Conservation (phyloP, 35 echinoderm and acorn worm species). For the Lytechinus pictus region DNA sequence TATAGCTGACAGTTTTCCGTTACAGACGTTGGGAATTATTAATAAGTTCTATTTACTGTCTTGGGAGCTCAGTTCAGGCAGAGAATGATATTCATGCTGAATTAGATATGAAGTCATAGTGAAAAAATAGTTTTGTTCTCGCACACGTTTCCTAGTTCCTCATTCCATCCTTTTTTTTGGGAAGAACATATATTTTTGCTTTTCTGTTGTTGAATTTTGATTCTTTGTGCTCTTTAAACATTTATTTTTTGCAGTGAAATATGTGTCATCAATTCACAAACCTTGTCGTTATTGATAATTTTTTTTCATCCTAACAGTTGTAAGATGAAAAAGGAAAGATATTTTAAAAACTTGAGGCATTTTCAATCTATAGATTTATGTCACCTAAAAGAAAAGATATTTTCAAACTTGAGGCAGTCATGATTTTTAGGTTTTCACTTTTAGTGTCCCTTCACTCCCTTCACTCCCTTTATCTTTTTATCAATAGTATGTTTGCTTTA, state of each 20-base stretch:
- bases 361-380: too few relatives aligned
- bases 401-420: not conserved
- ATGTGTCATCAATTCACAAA: too few relatives aligned
- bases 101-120: not conserved
- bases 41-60: not conserved
- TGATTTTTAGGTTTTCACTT: not conserved
- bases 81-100: not conserved
- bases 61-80: not conserved
- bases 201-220: not conserved
- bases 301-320: too few relatives aligned
- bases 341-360: too few relatives aligned
- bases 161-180: not conserved
- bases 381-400: too few relatives aligned
- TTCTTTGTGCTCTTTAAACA: too few relatives aligned
- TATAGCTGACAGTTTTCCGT: not conserved
- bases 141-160: not conserved
- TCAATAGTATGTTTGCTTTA: too few relatives aligned
- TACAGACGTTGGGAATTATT: not conserved
- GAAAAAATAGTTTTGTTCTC: not conserved
- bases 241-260: too few relatives aligned
- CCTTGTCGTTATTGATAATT: too few relatives aligned
- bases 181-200: not conserved
- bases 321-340: too few relatives aligned
- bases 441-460: not conserved
- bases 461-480: too few relatives aligned